Conservation (phyloP, 2,113 vertebrate genomes). For the Bos indicus region DNA sequence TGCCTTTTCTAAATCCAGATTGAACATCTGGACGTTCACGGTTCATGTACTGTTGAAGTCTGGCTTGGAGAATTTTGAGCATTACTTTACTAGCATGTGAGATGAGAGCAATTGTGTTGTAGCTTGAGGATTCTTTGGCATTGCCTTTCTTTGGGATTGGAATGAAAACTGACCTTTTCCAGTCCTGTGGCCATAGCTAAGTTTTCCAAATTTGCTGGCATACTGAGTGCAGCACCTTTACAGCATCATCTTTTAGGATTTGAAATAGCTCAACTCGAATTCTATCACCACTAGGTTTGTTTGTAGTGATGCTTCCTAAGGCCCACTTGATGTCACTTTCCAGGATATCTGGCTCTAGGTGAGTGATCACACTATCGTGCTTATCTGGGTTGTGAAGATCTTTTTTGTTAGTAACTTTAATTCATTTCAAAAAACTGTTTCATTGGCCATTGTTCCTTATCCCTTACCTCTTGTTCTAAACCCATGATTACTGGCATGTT, state of each 20-base stretch:
- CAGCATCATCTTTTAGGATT: background rate
- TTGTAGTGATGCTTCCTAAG: background rate
- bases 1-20: background rate
- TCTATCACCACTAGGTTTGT: background rate
- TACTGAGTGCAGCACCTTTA: background rate
- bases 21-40: rapidly evolving
- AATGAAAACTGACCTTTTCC: background rate
- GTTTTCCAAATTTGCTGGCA: background rate
- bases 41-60: background rate
- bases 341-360: background rate
- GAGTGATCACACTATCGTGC: background rate
- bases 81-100: background rate
- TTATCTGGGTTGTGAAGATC: background rate
- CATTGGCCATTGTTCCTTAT: too few relatives aligned
- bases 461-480: background rate
- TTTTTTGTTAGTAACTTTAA: background rate
- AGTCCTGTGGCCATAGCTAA: background rate
- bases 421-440: background rate
- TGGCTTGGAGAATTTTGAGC: background rate
- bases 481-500: background rate
- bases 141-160: background rate
- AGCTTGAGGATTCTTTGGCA: background rate
- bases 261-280: background rate
- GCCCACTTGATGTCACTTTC: background rate
- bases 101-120: background rate